These are phyloP conservation scores for Arbacia lixula DNA, from an alignment of 53 echinoderm and acorn worm genomes.

Conservation along the genomic window DNA sequence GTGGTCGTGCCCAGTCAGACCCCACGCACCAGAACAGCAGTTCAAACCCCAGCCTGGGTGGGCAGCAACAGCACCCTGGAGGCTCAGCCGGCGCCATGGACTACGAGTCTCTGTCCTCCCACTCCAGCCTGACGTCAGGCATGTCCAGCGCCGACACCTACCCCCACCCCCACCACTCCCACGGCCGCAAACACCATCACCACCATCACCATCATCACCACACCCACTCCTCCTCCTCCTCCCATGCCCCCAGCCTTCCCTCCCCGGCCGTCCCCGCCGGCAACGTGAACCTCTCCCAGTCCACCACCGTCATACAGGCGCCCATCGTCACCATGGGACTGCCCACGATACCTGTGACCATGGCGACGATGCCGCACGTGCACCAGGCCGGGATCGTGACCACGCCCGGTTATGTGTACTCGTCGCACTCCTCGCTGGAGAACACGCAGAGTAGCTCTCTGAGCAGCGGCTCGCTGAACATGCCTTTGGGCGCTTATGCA, in stretches of 20 bases:
- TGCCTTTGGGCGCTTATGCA: slow-evolving; percentile 76
- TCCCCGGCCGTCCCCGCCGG: slow-evolving; percentile 52
- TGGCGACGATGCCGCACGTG: slow-evolving; percentile 63
- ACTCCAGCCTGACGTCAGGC: slow-evolving; percentile 68
- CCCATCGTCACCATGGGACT: slow-evolving; percentile 49
- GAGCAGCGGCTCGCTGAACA: slow-evolving; percentile 75
- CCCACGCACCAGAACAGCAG: slow-evolving; percentile 87
- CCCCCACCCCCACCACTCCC: slow-evolving; percentile 68
- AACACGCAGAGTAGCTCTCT: slow-evolving; percentile 54
- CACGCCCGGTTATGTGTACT: slow-evolving; percentile 70
- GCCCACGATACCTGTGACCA: slow-evolving; percentile 36
- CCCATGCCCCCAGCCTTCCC: slow-evolving; percentile 34
- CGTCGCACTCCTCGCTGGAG: slow-evolving; percentile 62
- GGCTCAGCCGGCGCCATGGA: slow-evolving; percentile 79
- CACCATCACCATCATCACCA: too few species aligned
- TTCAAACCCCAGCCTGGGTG: slow-evolving; percentile 74
- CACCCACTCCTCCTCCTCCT: too few species aligned
- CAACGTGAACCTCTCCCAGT: slow-evolving; percentile 64
- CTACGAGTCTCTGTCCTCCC: slow-evolving; percentile 72
- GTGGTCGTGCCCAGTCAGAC: slow-evolving; percentile 92
- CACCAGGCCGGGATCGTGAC: slow-evolving; percentile 62
- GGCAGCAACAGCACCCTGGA: slow-evolving; percentile 60
- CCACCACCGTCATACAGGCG: slow-evolving; percentile 43
- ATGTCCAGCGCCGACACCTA: slow-evolving; percentile 74
- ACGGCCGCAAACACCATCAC: slow-evolving; percentile 63